These are phyloP conservation scores for Sarotherodon lohbergeri DNA, from an alignment of 2,113 vertebrate genomes.

Conservation along the genomic window DNA sequence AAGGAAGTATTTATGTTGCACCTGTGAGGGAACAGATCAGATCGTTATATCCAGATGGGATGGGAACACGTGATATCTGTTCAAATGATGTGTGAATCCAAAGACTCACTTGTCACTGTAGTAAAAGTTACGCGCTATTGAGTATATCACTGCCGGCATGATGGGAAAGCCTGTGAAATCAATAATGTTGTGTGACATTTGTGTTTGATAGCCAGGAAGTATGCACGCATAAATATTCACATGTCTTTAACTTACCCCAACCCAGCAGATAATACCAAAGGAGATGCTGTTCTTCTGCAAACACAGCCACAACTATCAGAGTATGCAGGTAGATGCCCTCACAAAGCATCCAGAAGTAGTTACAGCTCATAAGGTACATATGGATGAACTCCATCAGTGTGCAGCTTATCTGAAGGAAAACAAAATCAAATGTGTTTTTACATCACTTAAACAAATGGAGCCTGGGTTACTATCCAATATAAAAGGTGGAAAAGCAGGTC, in stretches of 20 bases:
- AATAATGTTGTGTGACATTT: not conserved
- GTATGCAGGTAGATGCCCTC: conserved; percentile 98
- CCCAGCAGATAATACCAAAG: conserved; percentile 97
- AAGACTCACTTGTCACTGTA: conserved; percentile 90
- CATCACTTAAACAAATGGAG: not conserved
- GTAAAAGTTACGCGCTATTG: conserved; percentile 84
- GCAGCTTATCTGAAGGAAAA: conserved; percentile 77
- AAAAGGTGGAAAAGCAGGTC: not conserved
- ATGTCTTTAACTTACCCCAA: conserved; percentile 73
- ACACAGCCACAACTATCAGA: conserved; percentile 96
- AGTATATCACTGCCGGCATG: conserved; percentile 87
- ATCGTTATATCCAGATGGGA: not conserved
- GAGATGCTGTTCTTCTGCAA: conserved; percentile 92
- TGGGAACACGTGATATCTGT: not conserved
- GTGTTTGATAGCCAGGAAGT: not conserved
- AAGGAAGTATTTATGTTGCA: conserved; percentile 89
- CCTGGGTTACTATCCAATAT: not conserved
- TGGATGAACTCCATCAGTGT: conserved; percentile 88
- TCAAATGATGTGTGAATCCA: not conserved
- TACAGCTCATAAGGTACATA: conserved; percentile 89
- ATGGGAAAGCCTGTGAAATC: conserved; percentile 84
- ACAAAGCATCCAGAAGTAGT: conserved; percentile 99
- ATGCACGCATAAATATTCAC: accelerated
- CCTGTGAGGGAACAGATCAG: conserved; percentile 54
- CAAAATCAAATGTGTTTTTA: accelerated